Conservation (phyloP, 2,888 invertebrate species). For the Arrhopalites spinosus region DNA sequence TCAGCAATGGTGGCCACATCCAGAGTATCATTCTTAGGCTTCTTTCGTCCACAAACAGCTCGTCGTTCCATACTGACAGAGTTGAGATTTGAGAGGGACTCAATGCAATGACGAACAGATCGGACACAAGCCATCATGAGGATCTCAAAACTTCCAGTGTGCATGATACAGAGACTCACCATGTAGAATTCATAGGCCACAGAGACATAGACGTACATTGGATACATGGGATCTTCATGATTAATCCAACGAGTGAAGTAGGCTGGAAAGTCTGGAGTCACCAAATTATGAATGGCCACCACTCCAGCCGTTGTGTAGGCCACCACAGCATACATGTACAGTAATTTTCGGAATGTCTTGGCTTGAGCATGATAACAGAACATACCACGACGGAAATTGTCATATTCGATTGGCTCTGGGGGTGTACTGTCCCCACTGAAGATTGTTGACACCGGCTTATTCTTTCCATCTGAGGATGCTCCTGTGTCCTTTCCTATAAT, state of each 20-base stretch:
- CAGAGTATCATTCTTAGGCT: constrained; percentile 55
- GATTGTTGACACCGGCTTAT: constrained; percentile 50
- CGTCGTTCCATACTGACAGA: constrained; percentile 53
- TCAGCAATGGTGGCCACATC: constrained; percentile 56
- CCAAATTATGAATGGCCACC: constrained; percentile 48
- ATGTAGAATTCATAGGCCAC: constrained; percentile 54
- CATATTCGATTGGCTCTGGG: constrained; percentile 54
- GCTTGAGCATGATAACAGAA: constrained; percentile 52
- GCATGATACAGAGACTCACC: constrained; percentile 45
- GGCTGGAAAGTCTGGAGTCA: constrained; percentile 50
- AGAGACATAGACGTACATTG: constrained; percentile 43
- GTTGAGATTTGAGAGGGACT: constrained; percentile 47
- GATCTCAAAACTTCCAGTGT: constrained; percentile 53
- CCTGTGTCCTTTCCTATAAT: constrained; percentile 45
- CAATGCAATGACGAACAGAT: constrained; percentile 55
- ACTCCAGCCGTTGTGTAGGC: constrained; percentile 46
- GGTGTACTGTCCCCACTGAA: constrained; percentile 46
- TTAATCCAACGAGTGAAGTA: constrained; percentile 47
- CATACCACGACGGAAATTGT: constrained; percentile 52
- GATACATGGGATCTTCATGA: constrained; percentile 36
- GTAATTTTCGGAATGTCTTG: constrained; percentile 50
- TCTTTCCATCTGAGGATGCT: constrained; percentile 35
- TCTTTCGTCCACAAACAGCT: constrained; percentile 53
- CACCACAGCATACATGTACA: constrained; percentile 49
- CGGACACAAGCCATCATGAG: constrained; percentile 54